Percentiles rank a stretch among this genome's conserved stretches.
Conservation (phyloP, 1,140 invertebrate genomes). For the Saccostrea echinata region DNA sequence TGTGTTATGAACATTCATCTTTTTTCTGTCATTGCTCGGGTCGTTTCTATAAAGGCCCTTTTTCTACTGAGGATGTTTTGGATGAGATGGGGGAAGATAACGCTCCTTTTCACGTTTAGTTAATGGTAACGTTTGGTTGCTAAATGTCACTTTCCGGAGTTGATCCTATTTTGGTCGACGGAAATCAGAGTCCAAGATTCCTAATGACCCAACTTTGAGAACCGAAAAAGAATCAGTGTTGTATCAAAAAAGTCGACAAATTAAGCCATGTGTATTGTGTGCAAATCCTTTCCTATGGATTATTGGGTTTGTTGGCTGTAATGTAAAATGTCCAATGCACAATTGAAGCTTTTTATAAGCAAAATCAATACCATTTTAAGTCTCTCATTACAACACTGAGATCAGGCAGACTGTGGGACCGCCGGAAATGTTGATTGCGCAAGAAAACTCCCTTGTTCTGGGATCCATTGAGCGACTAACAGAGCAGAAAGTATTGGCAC, state of each 20-base stretch:
- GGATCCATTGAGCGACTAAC: slow-evolving; percentile 6
- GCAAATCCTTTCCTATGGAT: not conserved
- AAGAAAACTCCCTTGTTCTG: slow-evolving; percentile 10
- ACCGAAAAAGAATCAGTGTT: not conserved
- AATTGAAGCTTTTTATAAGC: slow-evolving; percentile 37
- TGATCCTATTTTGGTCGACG: not conserved
- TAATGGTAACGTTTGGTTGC: not conserved
- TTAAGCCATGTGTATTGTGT: slow-evolving; percentile 11
- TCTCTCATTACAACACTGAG: slow-evolving; percentile 15
- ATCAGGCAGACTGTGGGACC: not conserved
- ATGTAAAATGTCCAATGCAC: slow-evolving; percentile 2
- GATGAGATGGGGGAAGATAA: not conserved
- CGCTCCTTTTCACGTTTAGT: not conserved
- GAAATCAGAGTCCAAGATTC: not conserved
- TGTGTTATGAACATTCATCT: no score
- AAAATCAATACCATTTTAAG: slow-evolving; percentile 27
- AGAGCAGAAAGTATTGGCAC: not conserved
- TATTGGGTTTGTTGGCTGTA: slow-evolving; percentile 5
- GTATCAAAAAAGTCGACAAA: slow-evolving; percentile 11
- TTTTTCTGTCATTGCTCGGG: no score
- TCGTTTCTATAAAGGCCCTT: no score
- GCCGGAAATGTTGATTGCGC: slow-evolving; percentile 29
- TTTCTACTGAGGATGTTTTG: no score
- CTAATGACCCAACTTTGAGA: not conserved
- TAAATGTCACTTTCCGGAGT: not conserved